Evolutionary conservation across 2,888 invertebrate species (phyloP).

Genomic region (Nebria brevicollis): DNA sequence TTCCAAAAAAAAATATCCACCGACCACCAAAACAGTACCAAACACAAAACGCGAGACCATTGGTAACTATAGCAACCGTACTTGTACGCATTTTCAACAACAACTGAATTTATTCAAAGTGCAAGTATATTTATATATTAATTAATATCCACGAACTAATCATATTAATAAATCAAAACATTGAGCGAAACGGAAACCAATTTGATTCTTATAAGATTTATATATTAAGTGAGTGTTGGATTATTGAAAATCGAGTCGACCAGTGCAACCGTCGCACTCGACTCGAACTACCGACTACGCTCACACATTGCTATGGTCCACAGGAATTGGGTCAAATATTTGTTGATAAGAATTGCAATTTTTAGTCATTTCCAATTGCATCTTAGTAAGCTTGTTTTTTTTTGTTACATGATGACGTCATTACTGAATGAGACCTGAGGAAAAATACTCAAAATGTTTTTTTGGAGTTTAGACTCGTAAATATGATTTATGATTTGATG

Average conservation of each 20-base stretch:
- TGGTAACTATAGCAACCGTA: constrained; percentile 30
- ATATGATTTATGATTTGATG: not conserved
- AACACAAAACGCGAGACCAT: not conserved
- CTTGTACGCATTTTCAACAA: constrained; percentile 23
- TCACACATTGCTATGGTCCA: constrained; percentile 52
- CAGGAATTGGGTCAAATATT: constrained; percentile 60
- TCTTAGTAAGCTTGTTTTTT: not conserved
- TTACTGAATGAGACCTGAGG: not conserved
- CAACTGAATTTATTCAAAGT: constrained; percentile 40
- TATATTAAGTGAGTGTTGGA: constrained; percentile 40
- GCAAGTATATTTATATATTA: constrained; percentile 42
- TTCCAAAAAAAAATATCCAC: not conserved
- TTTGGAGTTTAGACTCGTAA: not conserved
- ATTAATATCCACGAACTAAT: constrained; percentile 36
- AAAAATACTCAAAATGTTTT: not conserved
- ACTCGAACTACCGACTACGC: not conserved
- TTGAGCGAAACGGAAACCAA: constrained; percentile 38
- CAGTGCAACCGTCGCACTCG: constrained; percentile 16
- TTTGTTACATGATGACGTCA: constrained; percentile 8
- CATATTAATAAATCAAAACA: constrained; percentile 45
- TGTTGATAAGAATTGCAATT: constrained; percentile 38
- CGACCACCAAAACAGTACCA: not conserved
- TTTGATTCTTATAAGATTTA: constrained; percentile 40
- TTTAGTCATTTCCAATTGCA: constrained; percentile 21
- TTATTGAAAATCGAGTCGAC: constrained; percentile 14